These are phyloP conservation scores for Serranus cabrilla DNA, from an alignment of 2,797 vertebrate species.

Conservation along the genomic window DNA sequence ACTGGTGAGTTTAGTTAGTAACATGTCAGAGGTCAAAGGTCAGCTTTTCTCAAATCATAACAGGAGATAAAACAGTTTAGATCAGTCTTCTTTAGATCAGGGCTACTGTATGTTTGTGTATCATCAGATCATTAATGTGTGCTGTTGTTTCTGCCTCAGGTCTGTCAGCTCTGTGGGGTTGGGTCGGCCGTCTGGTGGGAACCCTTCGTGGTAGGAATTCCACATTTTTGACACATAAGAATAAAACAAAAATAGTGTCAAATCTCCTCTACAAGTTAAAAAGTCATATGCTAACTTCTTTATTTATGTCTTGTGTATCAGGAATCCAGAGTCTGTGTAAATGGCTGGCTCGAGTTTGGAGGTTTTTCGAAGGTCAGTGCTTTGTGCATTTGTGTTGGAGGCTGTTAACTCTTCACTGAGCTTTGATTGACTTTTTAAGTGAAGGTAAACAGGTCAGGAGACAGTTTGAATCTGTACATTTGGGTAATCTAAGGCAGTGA, in stretches of 20 bases:
- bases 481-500: slow-evolving; percentile 15
- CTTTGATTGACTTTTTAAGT: slow-evolving; percentile 19
- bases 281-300: background rate
- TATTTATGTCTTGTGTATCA: slow-evolving; percentile 33
- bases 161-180: slow-evolving; percentile 79
- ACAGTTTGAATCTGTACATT: background rate
- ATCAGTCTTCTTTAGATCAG: too few relatives aligned
- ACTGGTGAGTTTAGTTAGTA: slow-evolving; percentile 71
- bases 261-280: background rate
- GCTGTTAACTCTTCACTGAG: slow-evolving; percentile 30
- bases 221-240: background rate
- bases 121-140: background rate
- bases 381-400: background rate
- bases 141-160: slow-evolving; percentile 55
- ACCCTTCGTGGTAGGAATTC: slow-evolving; percentile 72
- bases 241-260: background rate
- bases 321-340: slow-evolving; percentile 72
- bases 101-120: background rate
- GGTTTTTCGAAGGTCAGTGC: slow-evolving; percentile 70
- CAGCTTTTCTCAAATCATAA: too few relatives aligned
- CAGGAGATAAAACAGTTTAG: too few relatives aligned
- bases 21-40: background rate
- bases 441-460: slow-evolving; percentile 17
- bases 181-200: slow-evolving; percentile 74
- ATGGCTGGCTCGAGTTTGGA: slow-evolving; percentile 71